These are phyloP conservation scores for Penaeus monodon DNA, from an alignment of 2,888 invertebrate species.

Conservation along the genomic window DNA sequence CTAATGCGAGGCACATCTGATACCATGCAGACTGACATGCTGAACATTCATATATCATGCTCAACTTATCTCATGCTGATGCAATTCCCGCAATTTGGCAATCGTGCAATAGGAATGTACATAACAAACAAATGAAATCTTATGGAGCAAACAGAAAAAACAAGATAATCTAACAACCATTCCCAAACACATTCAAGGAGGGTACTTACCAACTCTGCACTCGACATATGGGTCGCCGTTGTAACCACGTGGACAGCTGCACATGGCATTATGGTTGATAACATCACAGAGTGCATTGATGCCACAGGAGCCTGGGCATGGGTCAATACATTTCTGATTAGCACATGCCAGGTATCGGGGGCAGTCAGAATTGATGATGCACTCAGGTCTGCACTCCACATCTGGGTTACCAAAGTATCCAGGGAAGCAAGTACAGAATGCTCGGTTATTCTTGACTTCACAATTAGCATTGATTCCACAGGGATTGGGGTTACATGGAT, in stretches of 20 bases:
- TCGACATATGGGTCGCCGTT: constrained; percentile 70
- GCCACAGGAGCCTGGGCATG: constrained; percentile 77
- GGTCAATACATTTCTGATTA: constrained; percentile 81
- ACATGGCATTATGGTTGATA: constrained; percentile 80
- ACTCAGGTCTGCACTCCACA: constrained; percentile 76
- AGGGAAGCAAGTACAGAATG: constrained; percentile 83
- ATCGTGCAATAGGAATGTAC: constrained; percentile 20
- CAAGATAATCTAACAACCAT: constrained; percentile 20
- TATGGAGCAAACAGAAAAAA: constrained; percentile 16
- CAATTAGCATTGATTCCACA: constrained; percentile 67
- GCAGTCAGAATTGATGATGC: constrained; percentile 66
- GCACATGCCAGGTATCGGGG: constrained; percentile 78
- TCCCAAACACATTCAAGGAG: constrained; percentile 13
- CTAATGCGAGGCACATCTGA: constrained; percentile 17
- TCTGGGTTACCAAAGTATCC: constrained; percentile 72
- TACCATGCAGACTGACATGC: constrained; percentile 42
- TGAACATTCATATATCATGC: constrained; percentile 25
- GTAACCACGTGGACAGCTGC: constrained; percentile 78
- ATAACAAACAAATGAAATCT: background rate
- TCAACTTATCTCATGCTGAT: constrained; percentile 30
- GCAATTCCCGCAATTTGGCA: constrained; percentile 7
- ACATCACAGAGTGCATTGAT: constrained; percentile 81
- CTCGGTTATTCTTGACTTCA: constrained; percentile 75
- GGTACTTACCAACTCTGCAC: constrained; percentile 63
- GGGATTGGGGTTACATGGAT: constrained; percentile 65